phyloP scores from a whole-genome alignment of 1,140 invertebrate species.

The Pseudomyrmex cubaensis region DNA sequence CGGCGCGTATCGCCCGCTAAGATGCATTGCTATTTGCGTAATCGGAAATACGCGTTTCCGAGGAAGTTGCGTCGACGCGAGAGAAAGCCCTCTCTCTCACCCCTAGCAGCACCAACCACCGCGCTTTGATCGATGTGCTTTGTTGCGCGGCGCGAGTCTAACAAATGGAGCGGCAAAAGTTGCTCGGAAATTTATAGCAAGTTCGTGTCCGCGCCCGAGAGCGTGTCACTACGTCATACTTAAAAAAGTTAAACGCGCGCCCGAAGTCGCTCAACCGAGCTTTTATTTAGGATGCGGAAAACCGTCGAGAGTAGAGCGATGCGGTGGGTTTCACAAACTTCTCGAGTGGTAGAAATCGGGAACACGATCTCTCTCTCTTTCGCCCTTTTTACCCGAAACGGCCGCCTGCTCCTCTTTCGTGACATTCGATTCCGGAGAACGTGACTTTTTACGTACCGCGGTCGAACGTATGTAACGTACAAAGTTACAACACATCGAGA shows the following conservation, averaged over 20 bases:
- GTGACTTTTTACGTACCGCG: slow-evolving; percentile 39
- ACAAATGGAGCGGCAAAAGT: slow-evolving; percentile 53
- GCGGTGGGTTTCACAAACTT: slow-evolving; percentile 56
- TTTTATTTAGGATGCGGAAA: slow-evolving; percentile 55
- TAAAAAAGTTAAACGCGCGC: slow-evolving; percentile 37
- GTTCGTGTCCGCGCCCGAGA: slow-evolving; percentile 13
- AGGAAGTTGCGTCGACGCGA: slow-evolving; percentile 30
- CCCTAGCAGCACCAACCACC: neutral
- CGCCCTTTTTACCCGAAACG: neutral
- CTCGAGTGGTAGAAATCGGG: slow-evolving; percentile 62
- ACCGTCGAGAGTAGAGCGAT: neutral
- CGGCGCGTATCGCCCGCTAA: slow-evolving; percentile 32
- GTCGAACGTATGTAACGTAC: neutral
- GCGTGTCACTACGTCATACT: slow-evolving; percentile 51
- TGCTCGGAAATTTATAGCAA: slow-evolving; percentile 49
- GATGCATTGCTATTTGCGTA: slow-evolving; percentile 41
- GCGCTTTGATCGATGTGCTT: slow-evolving; percentile 44
- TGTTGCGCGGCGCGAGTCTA: slow-evolving; percentile 10
- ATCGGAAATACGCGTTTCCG: slow-evolving; percentile 23
- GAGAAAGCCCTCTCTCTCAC: no score
- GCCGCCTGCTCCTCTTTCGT: slow-evolving; percentile 37
- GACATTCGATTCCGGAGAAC: slow-evolving; percentile 63
- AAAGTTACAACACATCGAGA: no score
- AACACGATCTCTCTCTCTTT: slow-evolving; percentile 48
- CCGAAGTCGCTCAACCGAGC: slow-evolving; percentile 33